A percentile compares a stretch with the other conserved stretches of the same genome.
Conservation (phyloP, 2,797 vertebrate species). For the Pangasius macronema region DNA sequence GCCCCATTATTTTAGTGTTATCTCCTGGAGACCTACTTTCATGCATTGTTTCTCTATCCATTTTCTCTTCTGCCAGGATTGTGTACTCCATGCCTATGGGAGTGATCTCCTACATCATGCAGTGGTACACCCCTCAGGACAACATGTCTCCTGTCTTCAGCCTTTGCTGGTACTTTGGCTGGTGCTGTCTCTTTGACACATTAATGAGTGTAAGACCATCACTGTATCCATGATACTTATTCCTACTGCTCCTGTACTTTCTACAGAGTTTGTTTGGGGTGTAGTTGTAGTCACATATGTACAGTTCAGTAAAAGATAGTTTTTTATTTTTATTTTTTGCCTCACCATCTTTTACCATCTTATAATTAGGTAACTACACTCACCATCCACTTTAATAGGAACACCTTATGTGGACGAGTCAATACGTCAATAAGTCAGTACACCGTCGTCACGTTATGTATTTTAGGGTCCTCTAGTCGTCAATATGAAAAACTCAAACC, state of each 20-base stretch:
- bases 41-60: background rate
- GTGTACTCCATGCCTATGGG: conserved; percentile 62
- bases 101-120: conserved; percentile 64
- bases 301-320: background rate
- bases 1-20: background rate
- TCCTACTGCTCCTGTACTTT: background rate
- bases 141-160: conserved; percentile 57
- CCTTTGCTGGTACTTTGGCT: conserved; percentile 71
- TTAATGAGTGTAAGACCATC: conserved; percentile 68
- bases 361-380: background rate
- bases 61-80: conserved; percentile 55
- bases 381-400: background rate
- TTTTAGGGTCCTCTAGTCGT: no score
- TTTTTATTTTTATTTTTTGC: no score
- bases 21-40: background rate
- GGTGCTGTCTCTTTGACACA: conserved; percentile 70
- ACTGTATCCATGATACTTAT: background rate
- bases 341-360: background rate
- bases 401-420: no score
- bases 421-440: no score
- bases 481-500: no score
- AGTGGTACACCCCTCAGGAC: conserved; percentile 65
- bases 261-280: background rate
- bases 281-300: background rate
- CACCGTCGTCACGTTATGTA: no score